Conservation (phyloP, 2,888 invertebrate species). For the Vesta saturnalis region DNA sequence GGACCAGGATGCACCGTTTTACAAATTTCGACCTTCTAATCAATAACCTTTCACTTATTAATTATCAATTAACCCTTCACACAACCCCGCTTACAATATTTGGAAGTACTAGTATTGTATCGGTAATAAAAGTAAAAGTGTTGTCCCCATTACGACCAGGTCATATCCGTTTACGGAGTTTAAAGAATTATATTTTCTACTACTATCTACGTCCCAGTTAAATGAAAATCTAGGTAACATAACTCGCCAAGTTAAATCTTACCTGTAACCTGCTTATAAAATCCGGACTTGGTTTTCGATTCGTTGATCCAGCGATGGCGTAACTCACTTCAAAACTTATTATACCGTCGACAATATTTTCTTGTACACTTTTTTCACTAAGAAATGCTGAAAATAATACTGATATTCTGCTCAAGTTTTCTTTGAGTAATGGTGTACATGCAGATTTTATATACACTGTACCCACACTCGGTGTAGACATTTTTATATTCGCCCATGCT, state of each 20-base stretch:
- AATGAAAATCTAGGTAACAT: conserved; percentile 29
- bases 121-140: conserved; percentile 51
- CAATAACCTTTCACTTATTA: conserved; percentile 48
- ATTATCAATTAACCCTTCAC: background rate
- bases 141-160: conserved; percentile 51
- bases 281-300: conserved; percentile 57
- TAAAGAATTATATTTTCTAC: conserved; percentile 26
- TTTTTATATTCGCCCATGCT: conserved; percentile 53
- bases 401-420: conserved; percentile 58
- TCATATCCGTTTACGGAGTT: conserved; percentile 54
- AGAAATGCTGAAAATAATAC: conserved; percentile 60
- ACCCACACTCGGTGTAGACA: conserved; percentile 56
- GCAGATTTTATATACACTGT: conserved; percentile 57
- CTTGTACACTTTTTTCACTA: conserved; percentile 51
- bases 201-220: conserved; percentile 37
- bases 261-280: conserved; percentile 61
- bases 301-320: conserved; percentile 52
- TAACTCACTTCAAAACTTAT: conserved; percentile 56
- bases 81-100: background rate
- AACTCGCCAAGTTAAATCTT: conserved; percentile 39
- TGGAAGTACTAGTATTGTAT: background rate
- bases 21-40: conserved; percentile 54
- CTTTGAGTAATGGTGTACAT: conserved; percentile 56
- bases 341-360: conserved; percentile 47
- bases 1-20: conserved; percentile 56